Conservation (phyloP, 2,113 vertebrate species). For the Probosciger aterrimus region DNA sequence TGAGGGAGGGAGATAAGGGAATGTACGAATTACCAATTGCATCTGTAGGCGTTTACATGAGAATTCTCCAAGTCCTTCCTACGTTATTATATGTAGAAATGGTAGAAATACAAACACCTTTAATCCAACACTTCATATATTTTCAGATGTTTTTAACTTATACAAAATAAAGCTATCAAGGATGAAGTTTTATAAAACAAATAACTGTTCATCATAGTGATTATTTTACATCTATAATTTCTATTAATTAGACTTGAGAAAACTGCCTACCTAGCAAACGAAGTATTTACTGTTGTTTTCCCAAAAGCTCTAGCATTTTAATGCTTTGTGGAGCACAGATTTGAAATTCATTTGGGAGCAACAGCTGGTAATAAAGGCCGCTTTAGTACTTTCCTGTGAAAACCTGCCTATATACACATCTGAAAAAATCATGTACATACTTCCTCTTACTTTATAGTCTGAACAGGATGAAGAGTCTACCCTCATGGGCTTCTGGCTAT, state of each 20-base stretch:
- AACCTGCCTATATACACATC: accelerated
- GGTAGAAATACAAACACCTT: background rate
- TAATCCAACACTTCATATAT: background rate
- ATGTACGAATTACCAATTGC: accelerated
- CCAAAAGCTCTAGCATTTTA: background rate
- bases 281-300: background rate
- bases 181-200: background rate
- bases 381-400: background rate
- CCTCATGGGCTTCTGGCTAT: background rate
- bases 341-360: background rate
- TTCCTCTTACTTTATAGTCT: background rate
- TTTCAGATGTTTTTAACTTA: background rate
- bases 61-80: background rate
- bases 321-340: background rate
- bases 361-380: background rate
- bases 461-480: background rate
- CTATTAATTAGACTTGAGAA: background rate
- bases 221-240: background rate
- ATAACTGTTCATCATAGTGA: background rate
- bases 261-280: background rate
- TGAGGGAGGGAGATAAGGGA: background rate
- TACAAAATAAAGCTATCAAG: background rate
- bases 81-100: background rate
- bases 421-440: background rate
- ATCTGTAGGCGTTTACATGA: background rate